Conservation (phyloP, 1,140 invertebrate species). For the Eciton burchellii region DNA sequence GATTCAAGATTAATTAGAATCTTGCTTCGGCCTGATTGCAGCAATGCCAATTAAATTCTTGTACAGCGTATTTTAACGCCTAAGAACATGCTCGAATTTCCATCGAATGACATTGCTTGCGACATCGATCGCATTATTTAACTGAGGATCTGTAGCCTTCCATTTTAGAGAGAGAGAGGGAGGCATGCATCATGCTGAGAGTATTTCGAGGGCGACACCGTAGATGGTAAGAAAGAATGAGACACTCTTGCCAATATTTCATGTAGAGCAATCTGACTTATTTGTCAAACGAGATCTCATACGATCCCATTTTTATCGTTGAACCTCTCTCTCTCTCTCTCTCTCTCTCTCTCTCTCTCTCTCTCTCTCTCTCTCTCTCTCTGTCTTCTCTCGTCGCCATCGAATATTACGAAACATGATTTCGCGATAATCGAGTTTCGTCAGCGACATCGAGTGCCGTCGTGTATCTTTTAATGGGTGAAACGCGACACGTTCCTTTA, state of each 20-base stretch:
- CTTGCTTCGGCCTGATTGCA: background rate
- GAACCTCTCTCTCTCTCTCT: slow-evolving; percentile 1
- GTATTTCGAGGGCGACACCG: background rate
- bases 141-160: background rate
- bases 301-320: background rate
- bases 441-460: background rate
- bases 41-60: slow-evolving; percentile 22
- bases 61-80: background rate
- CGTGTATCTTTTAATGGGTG: slow-evolving; percentile 37
- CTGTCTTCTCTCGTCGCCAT: background rate
- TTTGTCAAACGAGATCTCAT: slow-evolving; percentile 1
- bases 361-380: background rate
- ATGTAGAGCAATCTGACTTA: slow-evolving; percentile 63
- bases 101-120: background rate
- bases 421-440: slow-evolving; percentile 5
- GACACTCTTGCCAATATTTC: slow-evolving; percentile 68
- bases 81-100: background rate
- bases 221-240: background rate
- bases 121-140: slow-evolving; percentile 36
- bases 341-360: background rate
- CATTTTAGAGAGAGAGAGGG: slow-evolving; percentile 5
- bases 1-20: slow-evolving; percentile 28
- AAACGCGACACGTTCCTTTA: slow-evolving; percentile 14
- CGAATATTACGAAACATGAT: slow-evolving; percentile 6
- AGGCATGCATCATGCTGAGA: background rate